Percentiles rank a stretch among this genome's conserved stretches.
Conservation (phyloP, 2,888 invertebrate species). For the Lymantria monacha region DNA sequence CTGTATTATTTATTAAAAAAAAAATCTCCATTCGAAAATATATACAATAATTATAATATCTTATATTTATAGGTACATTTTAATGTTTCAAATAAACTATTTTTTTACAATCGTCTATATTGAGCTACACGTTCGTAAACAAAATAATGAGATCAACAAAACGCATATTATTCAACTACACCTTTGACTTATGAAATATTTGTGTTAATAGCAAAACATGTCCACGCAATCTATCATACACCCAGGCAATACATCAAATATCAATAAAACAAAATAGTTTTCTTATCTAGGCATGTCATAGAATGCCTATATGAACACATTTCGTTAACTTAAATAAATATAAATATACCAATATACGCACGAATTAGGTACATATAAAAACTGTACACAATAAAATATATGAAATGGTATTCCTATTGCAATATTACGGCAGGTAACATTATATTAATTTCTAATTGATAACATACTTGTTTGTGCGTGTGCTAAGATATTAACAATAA, state of each 20-base stretch:
- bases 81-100: conserved; percentile 65
- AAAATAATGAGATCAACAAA: conserved; percentile 75
- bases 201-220: conserved; percentile 45
- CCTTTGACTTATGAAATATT: conserved; percentile 39
- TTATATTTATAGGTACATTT: conserved; percentile 68
- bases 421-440: conserved; percentile 41
- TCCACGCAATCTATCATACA: conserved; percentile 45
- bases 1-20: conserved; percentile 64
- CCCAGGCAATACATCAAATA: conserved; percentile 38
- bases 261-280: conserved; percentile 34
- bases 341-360: conserved; percentile 26
- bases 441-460: conserved; percentile 22
- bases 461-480: conserved; percentile 38
- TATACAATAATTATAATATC: conserved; percentile 69
- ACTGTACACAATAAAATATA: conserved; percentile 35
- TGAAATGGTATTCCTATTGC: conserved; percentile 34
- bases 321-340: conserved; percentile 48
- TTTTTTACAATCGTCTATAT: conserved; percentile 67
- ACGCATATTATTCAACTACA: conserved; percentile 57
- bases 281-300: conserved; percentile 52
- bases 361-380: conserved; percentile 20
- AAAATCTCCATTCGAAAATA: conserved; percentile 73
- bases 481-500: conserved; percentile 28
- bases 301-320: conserved; percentile 60
- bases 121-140: conserved; percentile 77